phyloP scores from a whole-genome alignment of 2,113 vertebrate species.

The Corythaixoides concolor region DNA sequence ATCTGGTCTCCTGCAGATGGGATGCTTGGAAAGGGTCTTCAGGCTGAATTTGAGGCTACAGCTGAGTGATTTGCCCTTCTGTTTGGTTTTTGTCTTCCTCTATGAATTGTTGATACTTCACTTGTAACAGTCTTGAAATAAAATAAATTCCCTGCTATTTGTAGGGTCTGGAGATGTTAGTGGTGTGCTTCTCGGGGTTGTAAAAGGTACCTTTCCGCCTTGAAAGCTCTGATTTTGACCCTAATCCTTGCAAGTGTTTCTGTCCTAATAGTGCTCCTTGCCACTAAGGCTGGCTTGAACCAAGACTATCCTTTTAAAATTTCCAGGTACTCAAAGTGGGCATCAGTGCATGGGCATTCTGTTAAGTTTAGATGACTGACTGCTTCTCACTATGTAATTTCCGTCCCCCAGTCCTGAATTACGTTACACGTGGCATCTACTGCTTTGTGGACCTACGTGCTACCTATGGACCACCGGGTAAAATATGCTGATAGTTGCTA shows the following conservation, averaged over 20 bases:
- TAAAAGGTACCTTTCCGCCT: background rate
- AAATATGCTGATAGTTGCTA: background rate
- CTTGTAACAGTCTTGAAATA: background rate
- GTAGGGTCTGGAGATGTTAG: background rate
- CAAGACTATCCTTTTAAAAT: background rate
- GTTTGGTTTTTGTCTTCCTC: background rate
- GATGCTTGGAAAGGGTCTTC: background rate
- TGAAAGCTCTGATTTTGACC: background rate
- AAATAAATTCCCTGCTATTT: background rate
- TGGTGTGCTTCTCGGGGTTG: background rate
- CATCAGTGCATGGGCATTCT: background rate
- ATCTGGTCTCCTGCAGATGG: background rate
- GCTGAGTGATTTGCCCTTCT: background rate
- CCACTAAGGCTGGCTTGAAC: background rate
- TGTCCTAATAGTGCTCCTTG: background rate
- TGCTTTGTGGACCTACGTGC: background rate
- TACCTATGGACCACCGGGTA: background rate
- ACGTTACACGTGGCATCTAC: background rate
- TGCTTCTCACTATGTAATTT: background rate
- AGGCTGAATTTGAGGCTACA: background rate
- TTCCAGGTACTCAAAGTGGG: background rate
- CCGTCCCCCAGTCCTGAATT: background rate
- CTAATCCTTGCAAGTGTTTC: background rate
- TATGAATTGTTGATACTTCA: background rate
- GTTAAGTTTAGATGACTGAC: background rate